A percentile compares a stretch with the other conserved stretches of the same genome.
Conservation (phyloP, 2,797 vertebrate species). For the Syngnathus acus region DNA sequence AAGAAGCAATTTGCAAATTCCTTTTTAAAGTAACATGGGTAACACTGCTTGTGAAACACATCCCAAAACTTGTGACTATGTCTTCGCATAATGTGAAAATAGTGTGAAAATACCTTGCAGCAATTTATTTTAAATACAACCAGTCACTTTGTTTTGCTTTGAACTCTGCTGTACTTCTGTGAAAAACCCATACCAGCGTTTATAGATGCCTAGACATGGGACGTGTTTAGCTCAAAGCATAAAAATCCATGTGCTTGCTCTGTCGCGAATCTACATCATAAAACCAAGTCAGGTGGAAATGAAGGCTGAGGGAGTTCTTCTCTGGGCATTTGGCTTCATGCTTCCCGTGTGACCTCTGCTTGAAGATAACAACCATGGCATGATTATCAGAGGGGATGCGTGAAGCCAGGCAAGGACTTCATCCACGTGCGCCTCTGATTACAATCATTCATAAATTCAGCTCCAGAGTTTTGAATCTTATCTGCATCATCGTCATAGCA, state of each 20-base stretch:
- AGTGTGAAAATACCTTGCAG: not conserved
- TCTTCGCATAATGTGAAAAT: not conserved
- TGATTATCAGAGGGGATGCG: constrained; percentile 18
- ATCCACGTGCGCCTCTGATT: constrained; percentile 60
- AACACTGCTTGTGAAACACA: too few species aligned
- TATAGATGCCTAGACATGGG: not conserved
- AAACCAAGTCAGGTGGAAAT: not conserved
- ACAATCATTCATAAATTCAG: constrained; percentile 71
- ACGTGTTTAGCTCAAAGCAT: too few species aligned
- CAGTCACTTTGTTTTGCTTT: not conserved
- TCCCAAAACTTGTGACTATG: too few species aligned
- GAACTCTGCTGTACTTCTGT: not conserved
- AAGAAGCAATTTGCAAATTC: too few species aligned
- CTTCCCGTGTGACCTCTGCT: constrained; percentile 7
- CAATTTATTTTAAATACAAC: not conserved
- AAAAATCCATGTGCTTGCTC: not conserved
- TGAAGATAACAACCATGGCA: constrained; percentile 17
- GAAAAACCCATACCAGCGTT: not conserved
- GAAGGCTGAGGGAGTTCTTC: not conserved
- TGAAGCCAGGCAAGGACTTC: constrained; percentile 30
- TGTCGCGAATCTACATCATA: not conserved
- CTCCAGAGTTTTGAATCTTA: constrained; percentile 34
- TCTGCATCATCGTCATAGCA: constrained; percentile 39
- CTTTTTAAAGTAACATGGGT: too few species aligned
- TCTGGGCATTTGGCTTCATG: not conserved